These are phyloP conservation scores for Genyomyrus donnyi DNA, from an alignment of 2,113 vertebrate species.

Conservation along the genomic window DNA sequence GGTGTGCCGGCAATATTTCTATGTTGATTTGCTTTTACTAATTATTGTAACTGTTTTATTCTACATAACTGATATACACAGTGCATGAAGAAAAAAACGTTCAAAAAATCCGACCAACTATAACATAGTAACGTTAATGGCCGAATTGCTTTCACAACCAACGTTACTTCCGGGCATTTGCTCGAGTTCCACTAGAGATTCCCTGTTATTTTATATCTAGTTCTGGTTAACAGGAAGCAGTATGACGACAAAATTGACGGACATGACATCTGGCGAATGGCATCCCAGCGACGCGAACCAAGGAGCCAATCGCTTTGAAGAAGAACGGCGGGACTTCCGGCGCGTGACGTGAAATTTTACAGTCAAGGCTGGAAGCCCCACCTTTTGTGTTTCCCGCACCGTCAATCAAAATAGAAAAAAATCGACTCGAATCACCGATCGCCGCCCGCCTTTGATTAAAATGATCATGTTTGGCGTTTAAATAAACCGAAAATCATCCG, in stretches of 20 bases:
- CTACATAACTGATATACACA: not conserved
- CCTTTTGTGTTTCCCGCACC: slow-evolving; percentile 98
- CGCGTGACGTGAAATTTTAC: slow-evolving; percentile 72
- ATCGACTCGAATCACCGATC: slow-evolving; percentile 82
- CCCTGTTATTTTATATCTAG: slow-evolving; percentile 5
- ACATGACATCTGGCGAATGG: slow-evolving; percentile 46
- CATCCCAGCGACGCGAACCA: not conserved
- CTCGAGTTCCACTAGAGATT: slow-evolving; percentile 40
- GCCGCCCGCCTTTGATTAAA: slow-evolving; percentile 74
- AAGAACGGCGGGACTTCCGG: slow-evolving; percentile 79
- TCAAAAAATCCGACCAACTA: not conserved
- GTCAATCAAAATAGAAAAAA: slow-evolving; percentile 97
- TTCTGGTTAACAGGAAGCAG: slow-evolving; percentile 68
- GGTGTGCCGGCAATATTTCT: not conserved
- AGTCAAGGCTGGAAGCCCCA: slow-evolving; percentile 79
- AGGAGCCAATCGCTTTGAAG: slow-evolving; percentile 59
- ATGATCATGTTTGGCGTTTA: slow-evolving; percentile 71
- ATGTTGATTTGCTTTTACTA: not conserved
- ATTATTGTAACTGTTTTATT: not conserved
- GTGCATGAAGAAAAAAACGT: not conserved
- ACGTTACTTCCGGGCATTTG: slow-evolving; percentile 31
- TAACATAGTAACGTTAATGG: slow-evolving; percentile 12
- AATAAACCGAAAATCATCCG: slow-evolving; percentile 49
- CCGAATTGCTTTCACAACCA: slow-evolving; percentile 11
- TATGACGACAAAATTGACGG: slow-evolving; percentile 42